Evolutionary conservation across 2,113 vertebrate species (phyloP).

Genomic region (Bolborhynchus lineola): DNA sequence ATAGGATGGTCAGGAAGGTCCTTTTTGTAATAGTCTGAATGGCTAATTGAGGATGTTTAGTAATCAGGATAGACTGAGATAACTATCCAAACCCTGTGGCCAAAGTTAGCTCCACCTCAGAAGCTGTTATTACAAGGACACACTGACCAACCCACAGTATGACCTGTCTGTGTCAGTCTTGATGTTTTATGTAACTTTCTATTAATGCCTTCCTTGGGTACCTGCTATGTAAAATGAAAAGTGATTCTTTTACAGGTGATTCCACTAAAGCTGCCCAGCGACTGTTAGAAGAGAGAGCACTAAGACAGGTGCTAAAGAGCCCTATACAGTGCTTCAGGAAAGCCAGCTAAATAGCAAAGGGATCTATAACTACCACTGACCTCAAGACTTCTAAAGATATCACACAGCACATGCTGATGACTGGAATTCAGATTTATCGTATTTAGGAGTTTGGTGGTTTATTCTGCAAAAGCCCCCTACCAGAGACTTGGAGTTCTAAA

Average conservation of each 20-base stretch:
- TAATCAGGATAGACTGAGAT: neutral
- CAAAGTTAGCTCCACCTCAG: neutral
- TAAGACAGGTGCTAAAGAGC: neutral
- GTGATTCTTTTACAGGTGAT: neutral
- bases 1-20: neutral
- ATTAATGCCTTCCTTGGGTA: neutral
- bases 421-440: neutral
- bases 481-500: neutral
- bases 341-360: neutral
- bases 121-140: neutral
- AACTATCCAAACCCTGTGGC: neutral
- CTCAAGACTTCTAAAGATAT: neutral
- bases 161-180: neutral
- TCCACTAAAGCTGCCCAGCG: neutral
- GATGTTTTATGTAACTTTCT: neutral
- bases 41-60: neutral
- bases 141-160: neutral
- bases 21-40: neutral
- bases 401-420: neutral
- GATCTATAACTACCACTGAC: neutral
- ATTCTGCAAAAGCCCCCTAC: neutral
- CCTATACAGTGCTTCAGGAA: neutral
- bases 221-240: neutral
- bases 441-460: neutral
- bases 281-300: neutral